Evolutionary conservation across 2,113 vertebrate genomes (phyloP).

Genomic region (Thinocorus orbignyianus): DNA sequence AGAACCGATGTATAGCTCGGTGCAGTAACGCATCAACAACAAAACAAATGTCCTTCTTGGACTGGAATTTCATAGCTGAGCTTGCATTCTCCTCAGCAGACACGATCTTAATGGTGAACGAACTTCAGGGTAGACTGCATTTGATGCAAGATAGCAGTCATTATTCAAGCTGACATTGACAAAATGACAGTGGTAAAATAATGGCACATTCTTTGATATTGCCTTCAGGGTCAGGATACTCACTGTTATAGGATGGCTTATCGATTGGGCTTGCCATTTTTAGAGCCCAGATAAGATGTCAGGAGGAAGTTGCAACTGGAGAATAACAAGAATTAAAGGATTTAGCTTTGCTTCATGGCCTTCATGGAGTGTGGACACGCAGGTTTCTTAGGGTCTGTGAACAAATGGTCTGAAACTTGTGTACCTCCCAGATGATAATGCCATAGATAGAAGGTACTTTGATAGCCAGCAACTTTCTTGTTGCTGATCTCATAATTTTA

Average conservation of each 20-base stretch:
- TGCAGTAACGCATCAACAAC: background rate
- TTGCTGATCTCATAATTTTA: slow-evolving; percentile 6
- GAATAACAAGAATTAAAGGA: slow-evolving; percentile 41
- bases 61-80: slow-evolving; percentile 49
- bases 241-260: slow-evolving; percentile 37
- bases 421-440: background rate
- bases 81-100: slow-evolving; percentile 44
- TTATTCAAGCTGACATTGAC: slow-evolving; percentile 67
- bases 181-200: slow-evolving; percentile 64
- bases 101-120: slow-evolving; percentile 32
- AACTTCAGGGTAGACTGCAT: slow-evolving; percentile 69
- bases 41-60: slow-evolving; percentile 36
- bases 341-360: background rate
- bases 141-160: slow-evolving; percentile 62
- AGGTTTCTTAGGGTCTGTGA: background rate
- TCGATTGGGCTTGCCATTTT: slow-evolving; percentile 11
- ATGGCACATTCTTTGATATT: slow-evolving; percentile 54
- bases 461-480: background rate
- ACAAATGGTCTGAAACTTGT: background rate
- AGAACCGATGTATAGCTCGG: background rate
- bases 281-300: slow-evolving; percentile 44
- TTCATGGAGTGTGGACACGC: fast-evolving
- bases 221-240: slow-evolving; percentile 58
- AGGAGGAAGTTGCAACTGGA: slow-evolving; percentile 13
- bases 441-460: background rate